phyloP scores from a whole-genome alignment of 2,888 invertebrate species.

The Aethes cnicana region DNA sequence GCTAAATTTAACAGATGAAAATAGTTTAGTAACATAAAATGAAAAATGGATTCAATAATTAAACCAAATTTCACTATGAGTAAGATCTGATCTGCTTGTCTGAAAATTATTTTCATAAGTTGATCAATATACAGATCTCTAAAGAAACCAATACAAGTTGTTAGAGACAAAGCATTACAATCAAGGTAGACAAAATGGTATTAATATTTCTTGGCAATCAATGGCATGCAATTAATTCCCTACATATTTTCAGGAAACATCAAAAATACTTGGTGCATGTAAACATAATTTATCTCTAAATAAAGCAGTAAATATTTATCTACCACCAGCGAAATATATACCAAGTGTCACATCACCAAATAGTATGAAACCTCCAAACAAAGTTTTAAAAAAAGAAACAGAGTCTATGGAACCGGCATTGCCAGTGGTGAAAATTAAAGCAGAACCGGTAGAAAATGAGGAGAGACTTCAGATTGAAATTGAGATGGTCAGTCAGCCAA shows the following conservation, averaged over 20 bases:
- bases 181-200: too few relatives aligned
- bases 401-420: constrained; percentile 15
- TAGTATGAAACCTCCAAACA: neutral
- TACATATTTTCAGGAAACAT: constrained; percentile 31
- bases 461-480: constrained; percentile 15
- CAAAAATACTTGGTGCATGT: constrained; percentile 19
- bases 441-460: constrained; percentile 18
- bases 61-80: too few relatives aligned
- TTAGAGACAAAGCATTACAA: too few relatives aligned
- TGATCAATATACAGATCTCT: too few relatives aligned
- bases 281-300: constrained; percentile 11
- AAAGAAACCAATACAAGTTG: too few relatives aligned
- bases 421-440: constrained; percentile 29
- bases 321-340: constrained; percentile 18
- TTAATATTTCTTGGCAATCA: too few relatives aligned
- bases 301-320: constrained; percentile 20
- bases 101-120: too few relatives aligned
- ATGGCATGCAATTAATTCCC: too few relatives aligned
- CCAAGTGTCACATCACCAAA: neutral
- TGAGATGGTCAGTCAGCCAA: neutral
- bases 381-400: constrained; percentile 7
- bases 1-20: too few relatives aligned
- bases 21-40: too few relatives aligned
- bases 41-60: too few relatives aligned
- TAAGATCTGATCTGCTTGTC: too few relatives aligned